Evolutionary conservation across 2,888 invertebrate genomes (phyloP).

Genomic region (Alviniconcha strummeri): DNA sequence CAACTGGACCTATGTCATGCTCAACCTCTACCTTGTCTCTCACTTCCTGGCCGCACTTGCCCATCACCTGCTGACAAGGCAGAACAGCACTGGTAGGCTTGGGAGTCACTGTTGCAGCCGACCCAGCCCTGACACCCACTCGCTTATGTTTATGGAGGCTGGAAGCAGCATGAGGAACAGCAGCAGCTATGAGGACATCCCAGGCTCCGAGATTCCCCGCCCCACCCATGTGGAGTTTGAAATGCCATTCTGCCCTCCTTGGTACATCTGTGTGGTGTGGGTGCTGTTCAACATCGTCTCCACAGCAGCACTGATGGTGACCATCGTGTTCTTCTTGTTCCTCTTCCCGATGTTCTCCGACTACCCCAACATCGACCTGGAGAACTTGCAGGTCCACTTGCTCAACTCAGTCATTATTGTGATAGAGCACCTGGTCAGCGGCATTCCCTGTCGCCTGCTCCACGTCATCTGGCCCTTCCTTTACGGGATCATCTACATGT

Average conservation of each 20-base stretch:
- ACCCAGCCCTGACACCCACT: background rate
- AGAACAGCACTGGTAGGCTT: no score
- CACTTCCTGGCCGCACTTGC: slow-evolving; percentile 37
- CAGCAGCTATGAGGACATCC: background rate
- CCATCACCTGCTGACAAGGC: background rate
- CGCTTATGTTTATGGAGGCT: background rate
- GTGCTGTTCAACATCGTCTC: slow-evolving; percentile 56
- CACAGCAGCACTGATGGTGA: slow-evolving; percentile 56
- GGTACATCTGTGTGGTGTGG: slow-evolving; percentile 52
- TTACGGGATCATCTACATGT: slow-evolving; percentile 59
- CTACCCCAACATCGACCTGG: background rate
- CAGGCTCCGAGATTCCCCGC: background rate
- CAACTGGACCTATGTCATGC: slow-evolving; percentile 43
- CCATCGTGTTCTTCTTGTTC: slow-evolving; percentile 62
- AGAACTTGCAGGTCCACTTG: slow-evolving; percentile 63
- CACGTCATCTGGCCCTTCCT: slow-evolving; percentile 60
- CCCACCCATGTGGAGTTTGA: background rate
- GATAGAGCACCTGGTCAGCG: slow-evolving; percentile 58
- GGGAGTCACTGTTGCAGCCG: background rate
- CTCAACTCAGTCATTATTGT: slow-evolving; percentile 63
- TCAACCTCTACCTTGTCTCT: slow-evolving; percentile 38
- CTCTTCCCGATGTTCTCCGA: slow-evolving; percentile 48
- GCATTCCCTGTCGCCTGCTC: slow-evolving; percentile 59
- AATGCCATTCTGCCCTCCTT: slow-evolving; percentile 21
- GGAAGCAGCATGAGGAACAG: background rate